Base-by-base conservation (phyloP, 2,888 invertebrate species). In the Acrobasis consociella region DNA sequence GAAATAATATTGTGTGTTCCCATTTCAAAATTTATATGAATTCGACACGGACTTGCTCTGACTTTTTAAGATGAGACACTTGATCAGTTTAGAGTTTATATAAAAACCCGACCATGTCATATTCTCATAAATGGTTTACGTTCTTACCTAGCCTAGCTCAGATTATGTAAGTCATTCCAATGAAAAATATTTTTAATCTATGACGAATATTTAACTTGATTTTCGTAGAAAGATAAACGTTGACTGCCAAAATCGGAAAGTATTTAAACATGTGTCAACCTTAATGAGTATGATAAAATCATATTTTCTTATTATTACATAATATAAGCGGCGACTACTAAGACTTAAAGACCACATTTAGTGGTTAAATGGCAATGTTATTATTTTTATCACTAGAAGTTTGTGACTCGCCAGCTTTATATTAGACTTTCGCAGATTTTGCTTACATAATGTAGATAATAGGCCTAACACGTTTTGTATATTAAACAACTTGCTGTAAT, bases 171-270 rank as follows among this genome's bases (percentile, higher is more conserved):
- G 55, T 46, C 65, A 65, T 65, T 65, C 60, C 62, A 60, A 58
- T 56, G 50, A 13, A 50, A 37, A n/a, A 50, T 49, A 37, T 51
- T 42, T 58, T 58, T 13, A 46, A 22, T 17, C 22, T 22, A 16
- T 10, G 15, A 42, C 11, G 13, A 58, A 58, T 61, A 64, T 53
- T 61, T 60, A 64, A 68, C 42, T 66, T 60, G 22, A 55, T 59
- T 22, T 63, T 65, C 56, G 55, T 65, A 37, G 59, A 65, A 69
- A 65, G 37, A 82, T 81, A 81, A n/a, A 82, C 82, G 81, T 83
- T 3, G 85, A 84, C 86, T 85, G 88, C 89, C 87, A 88, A 89
- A 87, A 82, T 78, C 81, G 69, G 56, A 82, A 83, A 87, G 87
- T 88, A 88, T 88, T 86, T 76, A 75, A 75, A 70, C 74, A 74